These are phyloP conservation scores for Oligia strigilis DNA, from an alignment of 2,888 invertebrate species.

Conservation along the genomic window DNA sequence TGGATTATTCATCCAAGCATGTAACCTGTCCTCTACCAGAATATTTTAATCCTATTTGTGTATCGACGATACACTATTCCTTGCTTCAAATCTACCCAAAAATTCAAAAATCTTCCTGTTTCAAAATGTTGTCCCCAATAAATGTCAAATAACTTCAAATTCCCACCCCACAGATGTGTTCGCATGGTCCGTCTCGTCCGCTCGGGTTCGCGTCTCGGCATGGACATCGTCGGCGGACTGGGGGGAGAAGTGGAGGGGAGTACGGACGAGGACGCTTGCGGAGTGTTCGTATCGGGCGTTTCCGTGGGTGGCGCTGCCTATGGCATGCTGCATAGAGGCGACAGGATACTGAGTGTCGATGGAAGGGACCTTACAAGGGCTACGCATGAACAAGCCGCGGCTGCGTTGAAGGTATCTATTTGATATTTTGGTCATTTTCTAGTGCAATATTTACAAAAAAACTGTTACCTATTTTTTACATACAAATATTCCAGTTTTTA, in stretches of 20 bases:
- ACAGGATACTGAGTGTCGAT: slow-evolving; percentile 94
- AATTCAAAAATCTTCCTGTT: not conserved
- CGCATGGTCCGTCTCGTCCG: slow-evolving; percentile 88
- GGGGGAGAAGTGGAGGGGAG: slow-evolving; percentile 83
- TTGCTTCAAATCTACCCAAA: not conserved
- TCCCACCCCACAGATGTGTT: slow-evolving; percentile 78
- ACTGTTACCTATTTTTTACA: no score
- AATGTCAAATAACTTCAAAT: slow-evolving; percentile 10
- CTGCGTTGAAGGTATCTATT: slow-evolving; percentile 88
- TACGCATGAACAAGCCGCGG: slow-evolving; percentile 95
- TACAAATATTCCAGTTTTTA: no score
- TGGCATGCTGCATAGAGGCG: slow-evolving; percentile 92
- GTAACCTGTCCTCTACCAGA: not conserved
- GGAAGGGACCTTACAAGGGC: slow-evolving; percentile 93
- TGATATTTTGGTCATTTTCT: not conserved
- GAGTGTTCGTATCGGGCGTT: slow-evolving; percentile 88
- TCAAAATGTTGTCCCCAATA: not conserved
- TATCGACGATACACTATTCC: not conserved
- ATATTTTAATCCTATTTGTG: not conserved
- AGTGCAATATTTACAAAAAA: no score
- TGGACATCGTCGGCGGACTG: slow-evolving; percentile 89
- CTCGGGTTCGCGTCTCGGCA: slow-evolving; percentile 87
- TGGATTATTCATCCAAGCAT: not conserved
- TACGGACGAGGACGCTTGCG: slow-evolving; percentile 84
- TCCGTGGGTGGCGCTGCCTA: slow-evolving; percentile 85